Conservation (phyloP, 2,888 invertebrate species). For the Sphecodes monilicornis region DNA sequence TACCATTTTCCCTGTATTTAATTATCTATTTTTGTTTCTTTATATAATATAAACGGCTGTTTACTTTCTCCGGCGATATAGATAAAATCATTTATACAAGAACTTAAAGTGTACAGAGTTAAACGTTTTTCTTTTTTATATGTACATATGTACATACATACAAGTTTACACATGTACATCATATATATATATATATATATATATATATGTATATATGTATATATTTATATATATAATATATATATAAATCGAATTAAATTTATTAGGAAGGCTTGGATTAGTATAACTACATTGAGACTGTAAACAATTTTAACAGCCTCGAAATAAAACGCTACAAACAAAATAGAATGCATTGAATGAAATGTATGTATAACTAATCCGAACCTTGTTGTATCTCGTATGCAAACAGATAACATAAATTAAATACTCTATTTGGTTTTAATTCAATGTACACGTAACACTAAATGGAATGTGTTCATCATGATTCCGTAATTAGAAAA, state of each 20-base stretch:
- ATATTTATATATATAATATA: no score
- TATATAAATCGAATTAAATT: slow-evolving; percentile 24
- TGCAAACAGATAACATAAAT: slow-evolving; percentile 38
- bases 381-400: slow-evolving; percentile 1
- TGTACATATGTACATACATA: slow-evolving; percentile 43
- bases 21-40: neutral
- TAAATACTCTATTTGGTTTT: slow-evolving; percentile 62
- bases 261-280: slow-evolving; percentile 16
- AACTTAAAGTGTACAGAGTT: slow-evolving; percentile 30
- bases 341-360: neutral
- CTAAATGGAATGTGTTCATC: slow-evolving; percentile 56
- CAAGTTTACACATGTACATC: slow-evolving; percentile 26
- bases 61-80: slow-evolving; percentile 18
- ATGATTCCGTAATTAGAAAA: slow-evolving; percentile 16
- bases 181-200: slow-evolving; percentile 6
- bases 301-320: neutral
- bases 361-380: neutral
- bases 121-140: slow-evolving; percentile 28
- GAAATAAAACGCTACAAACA: neutral
- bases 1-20: slow-evolving; percentile 14
- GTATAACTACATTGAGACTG: neutral
- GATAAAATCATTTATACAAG: slow-evolving; percentile 28
- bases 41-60: slow-evolving; percentile 24
- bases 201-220: neutral
- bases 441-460: slow-evolving; percentile 50